phyloP scores from a whole-genome alignment of 2,113 vertebrate genomes.

The Sander lucioperca region DNA sequence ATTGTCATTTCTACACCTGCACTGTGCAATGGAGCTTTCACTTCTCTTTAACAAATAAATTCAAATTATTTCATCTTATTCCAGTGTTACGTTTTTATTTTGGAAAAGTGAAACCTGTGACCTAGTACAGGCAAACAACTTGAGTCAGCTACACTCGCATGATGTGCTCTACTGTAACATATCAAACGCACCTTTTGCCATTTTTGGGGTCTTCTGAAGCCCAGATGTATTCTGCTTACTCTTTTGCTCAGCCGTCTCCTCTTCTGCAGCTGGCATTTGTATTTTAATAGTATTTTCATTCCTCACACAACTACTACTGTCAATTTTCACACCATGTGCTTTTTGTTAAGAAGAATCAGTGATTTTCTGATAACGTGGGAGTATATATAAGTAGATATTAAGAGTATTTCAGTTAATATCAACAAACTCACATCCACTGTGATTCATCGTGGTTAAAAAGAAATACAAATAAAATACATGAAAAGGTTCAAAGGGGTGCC shows the following conservation, averaged over 20 bases:
- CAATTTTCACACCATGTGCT: neutral
- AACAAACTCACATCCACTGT: too few relatives aligned
- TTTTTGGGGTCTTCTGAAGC: too few relatives aligned
- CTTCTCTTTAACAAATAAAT: constrained; percentile 66
- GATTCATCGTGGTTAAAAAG: neutral
- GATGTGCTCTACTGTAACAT: neutral
- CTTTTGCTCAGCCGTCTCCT: too few relatives aligned
- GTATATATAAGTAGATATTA: too few relatives aligned
- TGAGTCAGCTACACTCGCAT: neutral
- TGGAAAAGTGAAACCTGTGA: neutral
- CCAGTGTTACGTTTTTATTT: neutral
- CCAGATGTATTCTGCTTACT: too few relatives aligned
- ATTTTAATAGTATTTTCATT: neutral
- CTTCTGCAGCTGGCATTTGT: neutral
- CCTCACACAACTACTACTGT: neutral
- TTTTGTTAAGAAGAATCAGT: neutral
- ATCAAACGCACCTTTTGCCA: neutral
- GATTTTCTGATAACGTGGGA: too few relatives aligned
- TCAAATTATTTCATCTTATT: neutral
- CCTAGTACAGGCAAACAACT: neutral
- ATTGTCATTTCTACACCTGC: constrained; percentile 36
- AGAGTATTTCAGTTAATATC: too few relatives aligned
- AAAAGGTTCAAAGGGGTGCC: too few relatives aligned
- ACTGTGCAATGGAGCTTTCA: constrained; percentile 48
- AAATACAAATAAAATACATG: too few relatives aligned